phyloP scores from a whole-genome alignment of 2,113 vertebrate genomes.

The Pomatostomus ruficeps region DNA sequence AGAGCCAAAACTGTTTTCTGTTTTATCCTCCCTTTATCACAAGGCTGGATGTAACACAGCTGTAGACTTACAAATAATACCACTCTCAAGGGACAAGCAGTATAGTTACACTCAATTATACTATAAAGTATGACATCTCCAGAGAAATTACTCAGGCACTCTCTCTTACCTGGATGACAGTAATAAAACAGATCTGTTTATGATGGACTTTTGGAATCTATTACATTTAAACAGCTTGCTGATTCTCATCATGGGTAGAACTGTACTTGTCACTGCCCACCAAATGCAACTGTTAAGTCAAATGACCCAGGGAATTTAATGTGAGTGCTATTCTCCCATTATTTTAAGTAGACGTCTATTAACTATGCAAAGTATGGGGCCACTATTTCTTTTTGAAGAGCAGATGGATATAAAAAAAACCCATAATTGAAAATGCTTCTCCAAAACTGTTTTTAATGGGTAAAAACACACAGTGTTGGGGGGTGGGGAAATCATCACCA shows the following conservation, averaged over 20 bases:
- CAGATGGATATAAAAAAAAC: not conserved
- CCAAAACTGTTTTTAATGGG: not conserved
- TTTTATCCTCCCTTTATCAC: not conserved
- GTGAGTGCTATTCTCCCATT: not conserved
- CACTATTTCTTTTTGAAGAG: not conserved
- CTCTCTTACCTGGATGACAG: slow-evolving; percentile 61
- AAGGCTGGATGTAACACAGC: slow-evolving; percentile 28
- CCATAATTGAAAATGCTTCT: not conserved
- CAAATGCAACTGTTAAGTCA: slow-evolving; percentile 32
- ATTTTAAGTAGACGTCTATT: slow-evolving; percentile 29
- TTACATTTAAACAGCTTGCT: slow-evolving; percentile 52
- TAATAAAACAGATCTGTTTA: slow-evolving; percentile 65
- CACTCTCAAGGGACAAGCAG: slow-evolving; percentile 31
- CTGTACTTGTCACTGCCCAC: not conserved
- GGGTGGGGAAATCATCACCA: not conserved
- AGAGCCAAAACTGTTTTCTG: not conserved
- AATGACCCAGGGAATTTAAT: slow-evolving; percentile 34
- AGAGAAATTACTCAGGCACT: slow-evolving; percentile 48
- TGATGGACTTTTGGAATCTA: slow-evolving; percentile 51
- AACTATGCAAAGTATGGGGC: slow-evolving; percentile 4
- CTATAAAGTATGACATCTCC: slow-evolving; percentile 61
- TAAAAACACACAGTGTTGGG: not conserved
- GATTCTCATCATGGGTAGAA: slow-evolving; percentile 14
- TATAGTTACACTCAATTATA: slow-evolving; percentile 64
- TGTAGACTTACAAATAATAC: slow-evolving; percentile 35